Base-by-base conservation (phyloP, 2,797 vertebrate species). In the Pseudocheirus occidentalis region DNA sequence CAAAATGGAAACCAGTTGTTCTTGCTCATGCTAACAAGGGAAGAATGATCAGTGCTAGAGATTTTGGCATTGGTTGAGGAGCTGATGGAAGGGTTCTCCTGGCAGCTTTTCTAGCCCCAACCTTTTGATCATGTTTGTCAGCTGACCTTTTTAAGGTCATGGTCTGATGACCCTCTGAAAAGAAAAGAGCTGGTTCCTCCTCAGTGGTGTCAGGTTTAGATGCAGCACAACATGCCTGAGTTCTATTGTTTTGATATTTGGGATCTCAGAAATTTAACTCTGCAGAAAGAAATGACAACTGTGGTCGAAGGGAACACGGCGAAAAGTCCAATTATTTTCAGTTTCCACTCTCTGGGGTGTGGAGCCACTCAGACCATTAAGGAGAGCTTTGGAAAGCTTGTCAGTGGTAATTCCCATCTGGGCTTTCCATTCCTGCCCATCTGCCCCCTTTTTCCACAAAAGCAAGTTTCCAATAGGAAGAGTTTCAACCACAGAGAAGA, bases 121-220 rank as follows among this genome's bases (percentile, higher is more conserved):
- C 10, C n/a, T 81, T 81, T 46, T 81, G 18, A 21, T 81, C n/a
- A 81, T 81, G 7, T 73, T n/a, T 81, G 7, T 18, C 40, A 81
- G 21, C 73, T 81, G 93, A 90, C 90, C n/a, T 95, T 95, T 91
- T 31, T 89, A 96, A 97, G 94, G 91, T 94, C 92, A 14, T 24
- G 29, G 52, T 54, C 27, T 94, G 57, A 1, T 58, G 87, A 94
- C 66, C 62, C 97, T 93, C 52, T 10, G 0, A 66, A n/a, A 81
- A 46, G 40, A 24, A 53, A 55, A 97, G 94, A 57, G 34, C 0
- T 1, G 1, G 54, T 95, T 46, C n/a, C 87, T 90, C n/a, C 87
- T 90, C n/a, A 24, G 3, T 0, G 0, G 56, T 59, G 58, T 31
- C 73, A 90, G 90, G 87, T 55, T 62, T 94, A 54, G 93, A 90